Percentiles rank a stretch among this genome's conserved stretches.
phyloP scores from a whole-genome alignment of 2,888 invertebrate genomes.

The Fragum sueziense region DNA sequence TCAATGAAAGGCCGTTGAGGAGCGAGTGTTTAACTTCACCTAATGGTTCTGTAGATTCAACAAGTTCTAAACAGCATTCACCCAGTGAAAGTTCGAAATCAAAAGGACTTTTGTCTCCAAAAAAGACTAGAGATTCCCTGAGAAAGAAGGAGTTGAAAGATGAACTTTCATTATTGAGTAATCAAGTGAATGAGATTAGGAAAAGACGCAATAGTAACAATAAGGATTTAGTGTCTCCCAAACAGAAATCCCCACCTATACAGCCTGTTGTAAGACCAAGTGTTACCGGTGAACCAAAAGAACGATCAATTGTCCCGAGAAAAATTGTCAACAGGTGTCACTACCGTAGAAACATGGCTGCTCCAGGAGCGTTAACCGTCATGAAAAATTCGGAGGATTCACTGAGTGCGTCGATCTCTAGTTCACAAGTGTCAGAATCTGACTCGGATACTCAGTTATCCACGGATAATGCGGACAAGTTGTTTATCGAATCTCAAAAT shows the following conservation, averaged over 20 bases:
- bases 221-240: slow-evolving; percentile 29
- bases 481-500: slow-evolving; percentile 53
- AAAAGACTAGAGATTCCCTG: slow-evolving; percentile 6
- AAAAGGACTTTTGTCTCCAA: slow-evolving; percentile 13
- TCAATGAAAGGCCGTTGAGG: not conserved
- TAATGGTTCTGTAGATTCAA: slow-evolving; percentile 3
- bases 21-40: slow-evolving; percentile 5
- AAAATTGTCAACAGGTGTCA: not conserved
- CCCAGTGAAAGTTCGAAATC: slow-evolving; percentile 2
- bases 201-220: slow-evolving; percentile 46
- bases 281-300: not conserved
- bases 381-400: slow-evolving; percentile 56
- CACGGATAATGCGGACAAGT: slow-evolving; percentile 48
- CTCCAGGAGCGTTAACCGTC: slow-evolving; percentile 49
- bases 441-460: slow-evolving; percentile 57
- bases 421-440: slow-evolving; percentile 55
- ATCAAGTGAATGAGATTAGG: slow-evolving; percentile 56
- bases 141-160: slow-evolving; percentile 32
- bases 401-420: slow-evolving; percentile 54
- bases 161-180: slow-evolving; percentile 46
- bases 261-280: slow-evolving; percentile 20
- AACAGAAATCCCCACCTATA: slow-evolving; percentile 28
- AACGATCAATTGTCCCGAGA: not conserved
- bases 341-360: slow-evolving; percentile 40
- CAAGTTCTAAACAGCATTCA: slow-evolving; percentile 16